Base-by-base conservation (phyloP, 1,140 invertebrate genomes). In the Scaptomyza graminum region DNA sequence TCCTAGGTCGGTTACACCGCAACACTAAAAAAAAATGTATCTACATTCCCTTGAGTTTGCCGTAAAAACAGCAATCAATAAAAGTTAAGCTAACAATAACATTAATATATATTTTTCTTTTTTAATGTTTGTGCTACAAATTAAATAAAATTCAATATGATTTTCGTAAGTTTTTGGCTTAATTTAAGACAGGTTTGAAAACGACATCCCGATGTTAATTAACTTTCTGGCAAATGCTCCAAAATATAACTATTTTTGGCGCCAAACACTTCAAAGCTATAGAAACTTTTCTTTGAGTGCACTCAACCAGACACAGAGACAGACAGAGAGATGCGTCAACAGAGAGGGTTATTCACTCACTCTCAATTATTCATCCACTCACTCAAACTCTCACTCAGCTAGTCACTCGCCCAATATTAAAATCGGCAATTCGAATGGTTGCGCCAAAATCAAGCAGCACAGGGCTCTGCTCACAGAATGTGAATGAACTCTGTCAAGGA, bases 1-100 rank as follows among this genome's bases (percentile, higher is more conserved):
- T 90, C 87, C 87, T 90, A 90, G 87, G 87, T 90, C 87, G 87
- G 87, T 90, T 90, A 90, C 87, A 87, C 69, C 66, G 66, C 74
- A 73, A 79, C 54, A 39, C 47, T 41, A 12, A 41, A 0, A 41
- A 41, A 41, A 41, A 41, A 41, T n/a, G 4, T 41, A 41, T 5
- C 3, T 9, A n/a, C 37, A 41, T n/a, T 34, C 7, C 31, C 1
- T 8, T 34, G 1, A 34, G 8, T 9, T 0, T 34, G 31, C 31
- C 31, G 4, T 22, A 22, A 22, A 22, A 22, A 22, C 18, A 1
- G 1, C 3, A 18, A 18, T 1, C 18, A 18, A 18, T 18, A 1
- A 18, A 18, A 18, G 18, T 18, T 18, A 18, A 18, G 18, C 18
- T 22, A 22, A 2, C 18, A 22, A 22, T 22, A 3, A 3, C 2